These are phyloP conservation scores for Mesoclemmys tuberculata DNA, from an alignment of 2,113 vertebrate genomes.

Conservation along the genomic window DNA sequence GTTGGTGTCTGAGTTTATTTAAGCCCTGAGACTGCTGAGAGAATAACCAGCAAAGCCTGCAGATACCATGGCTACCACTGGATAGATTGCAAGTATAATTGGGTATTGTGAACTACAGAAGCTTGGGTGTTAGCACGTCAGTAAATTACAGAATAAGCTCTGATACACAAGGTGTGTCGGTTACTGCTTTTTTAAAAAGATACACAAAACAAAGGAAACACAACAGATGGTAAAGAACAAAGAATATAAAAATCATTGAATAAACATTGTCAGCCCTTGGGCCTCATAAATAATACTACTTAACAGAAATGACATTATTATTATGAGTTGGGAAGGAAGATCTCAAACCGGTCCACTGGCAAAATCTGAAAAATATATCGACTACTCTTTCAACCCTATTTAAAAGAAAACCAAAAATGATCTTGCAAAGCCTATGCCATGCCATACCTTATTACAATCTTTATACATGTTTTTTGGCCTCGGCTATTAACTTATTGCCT, in stretches of 20 bases:
- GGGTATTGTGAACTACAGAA: slow-evolving; percentile 12
- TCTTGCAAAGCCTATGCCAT: background rate
- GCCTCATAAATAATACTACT: background rate
- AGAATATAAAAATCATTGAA: background rate
- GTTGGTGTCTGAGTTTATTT: slow-evolving; percentile 47
- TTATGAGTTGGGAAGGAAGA: background rate
- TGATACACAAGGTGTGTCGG: background rate
- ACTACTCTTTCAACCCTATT: background rate
- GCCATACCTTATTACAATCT: background rate
- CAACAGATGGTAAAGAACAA: background rate
- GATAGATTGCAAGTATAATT: slow-evolving; percentile 40
- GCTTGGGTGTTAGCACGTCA: background rate
- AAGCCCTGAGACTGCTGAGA: slow-evolving; percentile 55
- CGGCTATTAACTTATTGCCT: fast-evolving
- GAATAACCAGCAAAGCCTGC: slow-evolving; percentile 40
- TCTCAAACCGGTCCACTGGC: background rate
- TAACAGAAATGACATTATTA: background rate
- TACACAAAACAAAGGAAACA: background rate
- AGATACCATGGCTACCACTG: slow-evolving; percentile 52
- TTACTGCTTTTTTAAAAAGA: background rate
- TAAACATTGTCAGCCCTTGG: background rate
- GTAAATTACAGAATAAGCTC: background rate
- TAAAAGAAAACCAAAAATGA: background rate
- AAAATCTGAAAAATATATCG: background rate
- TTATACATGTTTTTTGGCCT: background rate